Percentiles rank a stretch among this genome's conserved stretches.
phyloP scores from a whole-genome alignment of 35 echinoderm and acorn worm species.

The Apostichopus californicus region DNA sequence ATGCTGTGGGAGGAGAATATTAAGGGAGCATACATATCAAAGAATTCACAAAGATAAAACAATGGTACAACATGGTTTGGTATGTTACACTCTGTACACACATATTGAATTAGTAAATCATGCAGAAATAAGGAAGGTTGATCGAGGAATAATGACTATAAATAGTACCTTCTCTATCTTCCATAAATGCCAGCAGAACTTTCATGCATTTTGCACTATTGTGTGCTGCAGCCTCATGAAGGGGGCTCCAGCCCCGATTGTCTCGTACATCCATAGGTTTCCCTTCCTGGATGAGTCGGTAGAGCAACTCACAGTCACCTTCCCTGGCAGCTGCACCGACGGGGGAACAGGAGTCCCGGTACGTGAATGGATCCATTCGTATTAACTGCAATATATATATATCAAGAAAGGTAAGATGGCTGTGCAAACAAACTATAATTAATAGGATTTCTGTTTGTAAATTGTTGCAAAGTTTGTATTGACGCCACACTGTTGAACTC shows the following conservation, averaged over 20 bases:
- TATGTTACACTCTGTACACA: no score
- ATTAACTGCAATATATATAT: neutral
- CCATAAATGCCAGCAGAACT: slow-evolving; percentile 63
- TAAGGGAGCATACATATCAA: no score
- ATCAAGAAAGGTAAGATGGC: no score
- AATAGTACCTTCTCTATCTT: slow-evolving; percentile 57
- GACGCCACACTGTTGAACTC: no score
- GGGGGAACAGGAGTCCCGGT: slow-evolving; percentile 72
- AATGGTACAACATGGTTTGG: no score
- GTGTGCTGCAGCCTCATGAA: slow-evolving; percentile 91
- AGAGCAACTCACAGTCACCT: slow-evolving; percentile 58
- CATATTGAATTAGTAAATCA: no score
- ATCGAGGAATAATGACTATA: neutral
- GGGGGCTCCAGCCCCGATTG: slow-evolving; percentile 89
- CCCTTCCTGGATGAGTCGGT: slow-evolving; percentile 58
- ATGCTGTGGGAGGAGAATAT: no score
- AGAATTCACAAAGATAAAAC: no score
- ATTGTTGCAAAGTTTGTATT: no score
- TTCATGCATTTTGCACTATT: slow-evolving; percentile 71
- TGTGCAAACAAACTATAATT: no score
- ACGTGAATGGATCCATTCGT: slow-evolving; percentile 48
- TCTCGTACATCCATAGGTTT: slow-evolving; percentile 69
- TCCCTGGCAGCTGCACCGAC: slow-evolving; percentile 70
- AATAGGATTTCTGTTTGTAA: no score
- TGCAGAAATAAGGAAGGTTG: neutral